These are phyloP conservation scores for Ditylenchus weischeri DNA, from an alignment of 2,888 invertebrate species.

Conservation along the genomic window DNA sequence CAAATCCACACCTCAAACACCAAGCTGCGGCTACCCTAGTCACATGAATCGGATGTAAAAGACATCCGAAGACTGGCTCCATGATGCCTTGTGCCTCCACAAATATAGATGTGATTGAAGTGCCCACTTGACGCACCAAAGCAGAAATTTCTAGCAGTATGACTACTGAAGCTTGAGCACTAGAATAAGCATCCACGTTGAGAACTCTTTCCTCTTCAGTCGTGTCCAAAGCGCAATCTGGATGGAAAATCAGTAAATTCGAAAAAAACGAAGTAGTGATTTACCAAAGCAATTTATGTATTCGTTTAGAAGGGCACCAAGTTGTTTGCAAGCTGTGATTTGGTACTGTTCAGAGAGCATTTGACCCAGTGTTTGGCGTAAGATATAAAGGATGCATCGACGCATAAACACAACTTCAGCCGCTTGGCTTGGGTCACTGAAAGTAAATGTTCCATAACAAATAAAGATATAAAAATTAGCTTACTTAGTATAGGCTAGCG, in stretches of 20 bases:
- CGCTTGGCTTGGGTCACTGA: slow-evolving; percentile 41
- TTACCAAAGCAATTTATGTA: slow-evolving; percentile 83
- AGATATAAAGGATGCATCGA: slow-evolving; percentile 91
- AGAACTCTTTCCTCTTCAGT: slow-evolving; percentile 71
- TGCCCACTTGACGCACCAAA: slow-evolving; percentile 84
- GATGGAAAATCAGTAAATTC: not conserved
- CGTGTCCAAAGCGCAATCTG: slow-evolving; percentile 22
- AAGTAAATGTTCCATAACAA: slow-evolving; percentile 10
- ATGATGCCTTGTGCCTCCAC: slow-evolving; percentile 77
- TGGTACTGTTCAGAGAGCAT: slow-evolving; percentile 96
- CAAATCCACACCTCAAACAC: slow-evolving; percentile 69
- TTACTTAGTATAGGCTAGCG: slow-evolving; percentile 45
- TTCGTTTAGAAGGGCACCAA: slow-evolving; percentile 82
- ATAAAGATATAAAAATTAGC: slow-evolving; percentile 9
- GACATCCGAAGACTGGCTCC: slow-evolving; percentile 76
- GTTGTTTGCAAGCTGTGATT: slow-evolving; percentile 83
- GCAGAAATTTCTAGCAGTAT: slow-evolving; percentile 89
- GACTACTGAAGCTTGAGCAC: slow-evolving; percentile 63
- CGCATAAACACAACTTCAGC: slow-evolving; percentile 79
- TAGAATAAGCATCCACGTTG: slow-evolving; percentile 76
- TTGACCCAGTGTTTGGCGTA: slow-evolving; percentile 84
- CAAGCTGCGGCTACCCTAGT: slow-evolving; percentile 89
- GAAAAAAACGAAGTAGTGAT: not conserved
- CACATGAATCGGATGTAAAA: slow-evolving; percentile 89
- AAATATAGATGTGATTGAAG: slow-evolving; percentile 84